Evolutionary conservation across 2,888 invertebrate genomes (phyloP), one percentile per base, ranked within the genome.

Genomic region (Hemicrepidius hirtus): DNA sequence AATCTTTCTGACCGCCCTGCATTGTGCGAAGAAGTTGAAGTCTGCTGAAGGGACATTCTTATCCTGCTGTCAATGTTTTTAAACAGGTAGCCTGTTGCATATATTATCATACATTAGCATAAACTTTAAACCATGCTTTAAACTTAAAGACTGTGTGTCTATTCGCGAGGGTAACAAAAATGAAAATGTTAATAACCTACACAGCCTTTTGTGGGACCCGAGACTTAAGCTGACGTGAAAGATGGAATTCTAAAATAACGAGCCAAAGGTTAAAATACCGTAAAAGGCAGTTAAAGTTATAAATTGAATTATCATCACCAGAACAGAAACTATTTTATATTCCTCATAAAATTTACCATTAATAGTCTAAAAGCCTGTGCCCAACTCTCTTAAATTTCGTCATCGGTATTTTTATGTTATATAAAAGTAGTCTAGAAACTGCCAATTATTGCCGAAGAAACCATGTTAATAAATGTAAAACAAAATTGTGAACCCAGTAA

Each of bases 231-330:
- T 49, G 49, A 20, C 21, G 21, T 49, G 9, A 12, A 21, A 21
- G 49, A 21, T 12, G 9, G 20, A 21, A 21, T 49, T 21, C 18
- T 49, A 12, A 49, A 49, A 49, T 32, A 35, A 32, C 55, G 16
- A 55, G 55, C 35, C 55, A 55, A 55, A 55, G 55, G 55, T 55
- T 55, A 55, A 55, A 35, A 55, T 55, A 55, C 55, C 55, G 55
- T 55, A 55, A 18, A 55, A 55, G 55, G 55, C 55, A 35, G 55
- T 35, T 49, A 10, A 13, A 18, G 55, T 35, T 35, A n/a, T 55
- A 55, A 55, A 55, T 55, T 55, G 55, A 55, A 55, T 55, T 55
- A 55, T 55, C 49, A 49, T 18, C 28, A 9, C 16, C 13, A 21
- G 32, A 32, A 55, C 7, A 13, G 32, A 35, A 35, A 55, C 55